These are phyloP conservation scores for Mesembrinibis cayennensis DNA, from an alignment of 2,113 vertebrate genomes.

Conservation along the genomic window DNA sequence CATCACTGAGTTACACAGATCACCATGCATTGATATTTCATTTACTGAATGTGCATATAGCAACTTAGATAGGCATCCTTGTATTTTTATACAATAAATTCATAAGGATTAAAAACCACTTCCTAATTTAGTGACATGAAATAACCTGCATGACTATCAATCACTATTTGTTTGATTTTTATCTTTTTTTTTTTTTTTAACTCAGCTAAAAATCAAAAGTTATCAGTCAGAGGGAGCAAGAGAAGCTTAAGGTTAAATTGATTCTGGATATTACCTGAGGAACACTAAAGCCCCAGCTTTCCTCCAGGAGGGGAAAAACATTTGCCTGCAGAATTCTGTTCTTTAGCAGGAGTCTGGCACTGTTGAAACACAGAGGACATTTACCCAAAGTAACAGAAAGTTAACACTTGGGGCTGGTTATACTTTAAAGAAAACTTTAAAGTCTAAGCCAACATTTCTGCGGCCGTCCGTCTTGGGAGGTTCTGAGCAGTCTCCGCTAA, in stretches of 20 bases:
- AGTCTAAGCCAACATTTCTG: background rate
- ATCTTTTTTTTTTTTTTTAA: background rate
- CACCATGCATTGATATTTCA: background rate
- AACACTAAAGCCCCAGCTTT: constrained; percentile 17
- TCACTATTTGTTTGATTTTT: background rate
- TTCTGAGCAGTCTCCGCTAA: background rate
- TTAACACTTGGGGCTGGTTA: background rate
- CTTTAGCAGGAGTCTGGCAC: background rate
- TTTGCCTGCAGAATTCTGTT: background rate
- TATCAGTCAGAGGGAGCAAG: background rate
- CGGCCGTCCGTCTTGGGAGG: background rate
- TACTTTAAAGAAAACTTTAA: background rate
- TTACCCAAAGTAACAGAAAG: background rate
- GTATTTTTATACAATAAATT: background rate
- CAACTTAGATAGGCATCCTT: background rate
- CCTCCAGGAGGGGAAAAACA: background rate
- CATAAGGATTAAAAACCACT: background rate
- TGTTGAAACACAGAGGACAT: background rate
- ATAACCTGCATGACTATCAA: background rate
- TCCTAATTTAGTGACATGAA: background rate
- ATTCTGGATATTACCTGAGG: background rate
- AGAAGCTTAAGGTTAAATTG: constrained; percentile 26
- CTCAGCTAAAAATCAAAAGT: background rate
- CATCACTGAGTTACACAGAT: background rate
- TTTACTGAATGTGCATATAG: background rate